A percentile compares a stretch with the other conserved stretches of the same genome.
Conservation (phyloP, 2,888 invertebrate species). For the Brachyptera putata region DNA sequence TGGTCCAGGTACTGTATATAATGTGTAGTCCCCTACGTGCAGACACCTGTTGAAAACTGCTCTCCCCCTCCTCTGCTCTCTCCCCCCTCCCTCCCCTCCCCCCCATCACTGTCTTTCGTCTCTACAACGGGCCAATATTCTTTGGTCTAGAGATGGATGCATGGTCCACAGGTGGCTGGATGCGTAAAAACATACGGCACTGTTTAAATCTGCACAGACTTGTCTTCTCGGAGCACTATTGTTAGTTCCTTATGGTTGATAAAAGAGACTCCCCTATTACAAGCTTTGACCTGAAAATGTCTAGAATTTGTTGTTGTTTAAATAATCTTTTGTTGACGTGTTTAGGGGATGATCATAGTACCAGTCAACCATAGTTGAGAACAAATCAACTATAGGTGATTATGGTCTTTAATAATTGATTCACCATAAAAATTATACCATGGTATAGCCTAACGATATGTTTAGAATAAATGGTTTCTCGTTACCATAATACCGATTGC, state of each 20-base stretch:
- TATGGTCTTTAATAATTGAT: no score
- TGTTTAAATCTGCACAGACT: constrained; percentile 16
- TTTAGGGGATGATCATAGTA: neutral
- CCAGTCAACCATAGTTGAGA: no score
- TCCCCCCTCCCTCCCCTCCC: no score
- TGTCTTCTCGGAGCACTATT: neutral
- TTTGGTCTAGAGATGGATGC: neutral
- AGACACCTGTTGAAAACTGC: neutral
- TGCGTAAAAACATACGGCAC: neutral
- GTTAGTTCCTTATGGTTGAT: neutral
- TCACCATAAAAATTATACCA: no score
- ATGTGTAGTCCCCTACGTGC: neutral
- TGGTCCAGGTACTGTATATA: no score
- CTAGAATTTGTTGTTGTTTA: neutral
- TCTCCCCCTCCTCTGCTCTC: no score
- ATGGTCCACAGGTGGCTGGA: neutral
- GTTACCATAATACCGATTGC: no score
- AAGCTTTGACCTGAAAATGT: neutral
- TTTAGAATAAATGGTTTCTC: no score
- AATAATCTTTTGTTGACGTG: neutral
- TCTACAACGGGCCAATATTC: neutral
- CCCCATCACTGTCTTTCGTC: no score
- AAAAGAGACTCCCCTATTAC: neutral
- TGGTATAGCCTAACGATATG: no score
- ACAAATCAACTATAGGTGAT: no score